Base-by-base conservation (phyloP, 2,888 invertebrate species). In the Acleris cristana region DNA sequence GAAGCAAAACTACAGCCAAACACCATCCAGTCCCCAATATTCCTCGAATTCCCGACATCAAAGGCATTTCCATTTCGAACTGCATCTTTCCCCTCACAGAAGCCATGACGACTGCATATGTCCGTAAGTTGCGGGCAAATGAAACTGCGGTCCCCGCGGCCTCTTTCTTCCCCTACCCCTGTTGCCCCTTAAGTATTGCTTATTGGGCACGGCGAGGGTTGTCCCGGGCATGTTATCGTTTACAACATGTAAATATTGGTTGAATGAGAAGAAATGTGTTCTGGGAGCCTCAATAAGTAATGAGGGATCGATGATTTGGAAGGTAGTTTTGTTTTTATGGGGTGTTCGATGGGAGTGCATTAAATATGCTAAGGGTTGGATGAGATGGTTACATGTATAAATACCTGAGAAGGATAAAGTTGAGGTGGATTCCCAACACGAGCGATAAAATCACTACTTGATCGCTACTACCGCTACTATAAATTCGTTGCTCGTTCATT, bases 171-270 rank as follows among this genome's bases (percentile, higher is more conserved):
- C 64, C 57, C 51, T 53, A 48, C 48, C 21, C 14, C 23, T 14
- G 21, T 18, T 52, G 51, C 59, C 51, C 49, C 76, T 76, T 84
- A 82, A 85, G 80, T 82, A 85, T 82, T 86, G 82, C 83, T 84
- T 80, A 83, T 84, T 77, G 83, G 71, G 77, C 77, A 76, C 79
- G 76, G 76, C 73, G 76, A 71, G 40, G 40, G 40, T 40, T 76
- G 78, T 76, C 73, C 71, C 64, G 58, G 65, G 74, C 74, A 76
- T 80, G 76, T 84, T 84, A 84, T 82, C 83, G 83, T 79, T 84
- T 83, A 87, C 85, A 84, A 83, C 81, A 78, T 87, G 88, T 88
- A 88, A 89, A 87, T 87, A 87, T 86, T 85, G 80, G 77, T 80
- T 76, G 74, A 75, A 74, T 65, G 74, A 71, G 76, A 72, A 72